Percentiles rank a stretch among this genome's conserved stretches.
These are phyloP conservation scores for Drosophila niveifrons DNA, from an alignment of 2,888 invertebrate genomes.

Conservation along the genomic window DNA sequence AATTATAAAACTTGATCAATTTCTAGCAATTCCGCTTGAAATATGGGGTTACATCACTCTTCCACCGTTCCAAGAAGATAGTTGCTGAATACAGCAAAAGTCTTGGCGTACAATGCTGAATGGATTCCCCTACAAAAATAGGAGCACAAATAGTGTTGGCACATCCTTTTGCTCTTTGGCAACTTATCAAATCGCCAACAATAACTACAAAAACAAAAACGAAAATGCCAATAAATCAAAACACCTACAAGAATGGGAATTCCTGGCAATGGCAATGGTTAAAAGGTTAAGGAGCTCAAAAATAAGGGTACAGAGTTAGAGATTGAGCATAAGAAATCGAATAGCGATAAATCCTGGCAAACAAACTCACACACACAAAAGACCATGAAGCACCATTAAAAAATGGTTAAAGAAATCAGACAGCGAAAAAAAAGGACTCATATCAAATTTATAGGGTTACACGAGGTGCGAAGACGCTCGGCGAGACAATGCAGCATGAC, in stretches of 20 bases:
- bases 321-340: slow-evolving; percentile 71
- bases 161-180: slow-evolving; percentile 54
- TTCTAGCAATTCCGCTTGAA: background rate
- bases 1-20: too few relatives aligned
- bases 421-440: slow-evolving; percentile 26
- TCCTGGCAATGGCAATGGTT: slow-evolving; percentile 37
- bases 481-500: slow-evolving; percentile 25
- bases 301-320: slow-evolving; percentile 45
- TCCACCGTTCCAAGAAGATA: slow-evolving; percentile 40
- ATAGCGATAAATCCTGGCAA: slow-evolving; percentile 71
- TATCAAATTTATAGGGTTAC: slow-evolving; percentile 62
- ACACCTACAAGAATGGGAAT: slow-evolving; percentile 62
- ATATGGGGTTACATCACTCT: slow-evolving; percentile 13
- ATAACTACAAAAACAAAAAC: slow-evolving; percentile 30
- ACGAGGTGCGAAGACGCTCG: slow-evolving; percentile 58
- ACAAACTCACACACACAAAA: slow-evolving; percentile 43
- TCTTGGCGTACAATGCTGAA: slow-evolving; percentile 39
- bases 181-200: slow-evolving; percentile 73
- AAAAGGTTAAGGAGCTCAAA: slow-evolving; percentile 65
- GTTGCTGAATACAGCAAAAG: slow-evolving; percentile 43
- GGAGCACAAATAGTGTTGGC: slow-evolving; percentile 37
- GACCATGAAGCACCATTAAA: slow-evolving; percentile 66
- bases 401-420: slow-evolving; percentile 49
- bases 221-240: slow-evolving; percentile 74
- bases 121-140: slow-evolving; percentile 27